phyloP scores from a whole-genome alignment of 1,140 invertebrate species.

The Monomorium pharaonis region DNA sequence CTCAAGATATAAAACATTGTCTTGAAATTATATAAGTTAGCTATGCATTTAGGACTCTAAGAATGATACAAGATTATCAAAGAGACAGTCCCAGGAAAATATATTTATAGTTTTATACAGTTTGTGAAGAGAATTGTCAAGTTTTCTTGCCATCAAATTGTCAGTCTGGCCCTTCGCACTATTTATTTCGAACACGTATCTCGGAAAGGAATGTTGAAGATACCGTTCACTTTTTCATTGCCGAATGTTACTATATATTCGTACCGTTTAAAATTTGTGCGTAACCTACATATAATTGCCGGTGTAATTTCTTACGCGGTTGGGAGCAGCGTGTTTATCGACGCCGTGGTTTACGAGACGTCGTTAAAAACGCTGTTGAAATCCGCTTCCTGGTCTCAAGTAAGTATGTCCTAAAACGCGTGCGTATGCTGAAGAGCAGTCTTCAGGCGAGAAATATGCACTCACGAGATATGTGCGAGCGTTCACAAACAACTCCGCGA shows the following conservation, averaged over 20 bases:
- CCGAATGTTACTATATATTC: constrained; percentile 2
- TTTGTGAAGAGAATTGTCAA: neutral
- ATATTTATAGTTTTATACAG: too few relatives aligned
- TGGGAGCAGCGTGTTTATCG: constrained; percentile 41
- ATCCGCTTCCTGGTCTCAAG: constrained; percentile 32
- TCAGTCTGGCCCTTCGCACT: neutral
- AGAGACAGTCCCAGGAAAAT: too few relatives aligned
- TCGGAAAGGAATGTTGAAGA: constrained; percentile 6
- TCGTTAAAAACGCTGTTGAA: constrained; percentile 58
- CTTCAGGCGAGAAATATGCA: neutral
- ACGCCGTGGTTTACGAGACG: constrained; percentile 40
- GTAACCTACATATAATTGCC: constrained; percentile 23
- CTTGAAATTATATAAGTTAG: too few relatives aligned
- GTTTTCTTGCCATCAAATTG: neutral
- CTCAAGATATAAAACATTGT: too few relatives aligned
- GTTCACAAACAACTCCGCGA: neutral
- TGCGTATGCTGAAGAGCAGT: constrained; percentile 6
- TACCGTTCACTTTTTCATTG: constrained; percentile 44
- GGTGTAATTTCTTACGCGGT: constrained; percentile 35
- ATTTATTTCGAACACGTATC: constrained; percentile 3
- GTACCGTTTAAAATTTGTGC: neutral
- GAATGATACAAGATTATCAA: too few relatives aligned
- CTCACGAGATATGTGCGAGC: neutral
- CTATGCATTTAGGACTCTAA: too few relatives aligned
- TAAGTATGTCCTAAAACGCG: constrained; percentile 15